phyloP scores from a whole-genome alignment of 2,113 vertebrate genomes.

The Phoenicopterus ruber region DNA sequence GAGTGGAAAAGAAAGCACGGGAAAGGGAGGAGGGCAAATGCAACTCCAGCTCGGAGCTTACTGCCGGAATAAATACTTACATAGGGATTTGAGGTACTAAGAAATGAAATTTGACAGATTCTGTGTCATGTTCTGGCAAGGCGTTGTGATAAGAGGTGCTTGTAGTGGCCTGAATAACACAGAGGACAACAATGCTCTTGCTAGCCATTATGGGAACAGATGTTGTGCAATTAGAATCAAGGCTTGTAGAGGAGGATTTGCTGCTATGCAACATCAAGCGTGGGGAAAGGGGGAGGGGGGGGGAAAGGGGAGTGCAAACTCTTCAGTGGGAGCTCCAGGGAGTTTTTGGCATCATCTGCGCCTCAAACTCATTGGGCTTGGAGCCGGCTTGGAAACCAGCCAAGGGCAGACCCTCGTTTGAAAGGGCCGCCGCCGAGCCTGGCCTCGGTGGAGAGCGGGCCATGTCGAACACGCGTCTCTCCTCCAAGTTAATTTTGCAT shows the following conservation, averaged over 20 bases:
- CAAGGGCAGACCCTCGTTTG: slow-evolving; percentile 62
- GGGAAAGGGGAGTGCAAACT: slow-evolving; percentile 46
- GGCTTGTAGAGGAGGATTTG: slow-evolving; percentile 78
- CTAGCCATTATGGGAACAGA: slow-evolving; percentile 88
- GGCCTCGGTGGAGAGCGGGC: neutral
- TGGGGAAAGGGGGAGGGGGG: neutral
- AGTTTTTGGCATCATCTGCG: slow-evolving; percentile 73
- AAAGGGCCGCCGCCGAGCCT: neutral
- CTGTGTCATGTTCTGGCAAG: slow-evolving; percentile 89
- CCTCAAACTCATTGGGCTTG: slow-evolving; percentile 58
- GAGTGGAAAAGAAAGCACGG: slow-evolving; percentile 64
- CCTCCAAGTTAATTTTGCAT: neutral
- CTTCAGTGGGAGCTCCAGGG: slow-evolving; percentile 64
- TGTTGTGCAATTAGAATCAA: slow-evolving; percentile 85
- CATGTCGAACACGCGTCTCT: neutral
- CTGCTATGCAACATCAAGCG: slow-evolving; percentile 75
- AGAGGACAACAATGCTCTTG: slow-evolving; percentile 83
- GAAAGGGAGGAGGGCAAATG: slow-evolving; percentile 75
- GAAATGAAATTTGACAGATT: slow-evolving; percentile 91
- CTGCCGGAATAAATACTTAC: slow-evolving; percentile 85
- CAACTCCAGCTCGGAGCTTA: slow-evolving; percentile 77
- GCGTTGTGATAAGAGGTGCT: slow-evolving; percentile 84
- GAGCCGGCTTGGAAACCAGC: slow-evolving; percentile 58
- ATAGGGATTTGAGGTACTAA: slow-evolving; percentile 88
- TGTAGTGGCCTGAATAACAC: slow-evolving; percentile 87